Percentiles rank a stretch among this genome's conserved stretches.
Evolutionary conservation across 2,888 invertebrate species (phyloP).

Genomic region (Punctoribates punctum): DNA sequence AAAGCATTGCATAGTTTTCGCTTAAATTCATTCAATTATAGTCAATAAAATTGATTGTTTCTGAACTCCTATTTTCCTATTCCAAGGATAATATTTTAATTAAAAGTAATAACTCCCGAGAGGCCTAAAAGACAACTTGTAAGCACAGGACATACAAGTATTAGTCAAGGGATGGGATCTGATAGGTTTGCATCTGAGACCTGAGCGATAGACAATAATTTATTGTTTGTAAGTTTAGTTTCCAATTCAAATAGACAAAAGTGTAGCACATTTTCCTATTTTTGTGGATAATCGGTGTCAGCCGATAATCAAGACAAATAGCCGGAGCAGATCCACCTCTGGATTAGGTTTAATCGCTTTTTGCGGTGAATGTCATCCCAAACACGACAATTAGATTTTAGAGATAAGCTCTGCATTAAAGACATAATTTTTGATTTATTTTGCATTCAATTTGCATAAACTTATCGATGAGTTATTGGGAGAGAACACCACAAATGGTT

Average conservation of each 20-base stretch:
- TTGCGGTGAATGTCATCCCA: neutral
- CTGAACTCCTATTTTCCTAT: neutral
- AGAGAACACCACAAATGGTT: neutral
- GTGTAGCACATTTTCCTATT: neutral
- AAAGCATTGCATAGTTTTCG: neutral
- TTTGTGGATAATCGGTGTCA: neutral
- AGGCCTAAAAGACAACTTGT: too few relatives aligned
- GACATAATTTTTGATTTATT: neutral
- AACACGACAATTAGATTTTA: neutral
- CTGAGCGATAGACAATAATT: neutral
- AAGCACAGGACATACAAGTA: neutral
- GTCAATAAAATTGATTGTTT: neutral
- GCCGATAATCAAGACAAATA: constrained; percentile 28
- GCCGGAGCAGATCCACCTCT: neutral
- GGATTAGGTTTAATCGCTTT: constrained; percentile 12
- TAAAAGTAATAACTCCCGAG: too few relatives aligned
- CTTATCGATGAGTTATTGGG: neutral
- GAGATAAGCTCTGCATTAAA: neutral
- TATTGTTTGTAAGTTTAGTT: neutral
- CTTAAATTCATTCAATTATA: neutral
- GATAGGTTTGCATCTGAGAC: constrained; percentile 14
- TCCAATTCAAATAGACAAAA: neutral
- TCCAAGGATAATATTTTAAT: neutral
- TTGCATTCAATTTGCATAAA: too few relatives aligned
- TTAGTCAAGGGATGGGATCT: neutral